Conservation (phyloP, 1,140 invertebrate genomes). For the Drosophila bocki region DNA sequence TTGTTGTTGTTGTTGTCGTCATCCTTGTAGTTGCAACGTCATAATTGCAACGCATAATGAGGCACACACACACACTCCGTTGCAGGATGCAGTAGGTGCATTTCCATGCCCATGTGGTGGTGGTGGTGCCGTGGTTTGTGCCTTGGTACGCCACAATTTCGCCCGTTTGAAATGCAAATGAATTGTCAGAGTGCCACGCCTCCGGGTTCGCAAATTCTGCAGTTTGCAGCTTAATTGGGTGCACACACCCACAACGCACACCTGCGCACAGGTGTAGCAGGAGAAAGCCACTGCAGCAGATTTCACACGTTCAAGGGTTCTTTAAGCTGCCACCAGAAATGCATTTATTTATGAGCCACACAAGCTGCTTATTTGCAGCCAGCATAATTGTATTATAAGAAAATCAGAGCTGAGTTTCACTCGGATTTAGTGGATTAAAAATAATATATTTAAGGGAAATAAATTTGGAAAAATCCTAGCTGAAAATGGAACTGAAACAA, state of each 20-base stretch:
- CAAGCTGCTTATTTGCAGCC: conserved; percentile 17
- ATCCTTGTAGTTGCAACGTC: conserved; percentile 72
- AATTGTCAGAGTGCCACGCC: conserved; percentile 63
- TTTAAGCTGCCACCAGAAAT: conserved; percentile 11
- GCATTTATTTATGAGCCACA: conserved; percentile 43
- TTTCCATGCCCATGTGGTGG: conserved; percentile 5
- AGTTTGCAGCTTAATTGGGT: conserved; percentile 73
- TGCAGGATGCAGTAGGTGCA: conserved; percentile 8
- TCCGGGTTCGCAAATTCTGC: conserved; percentile 51
- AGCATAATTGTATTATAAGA: conserved; percentile 15
- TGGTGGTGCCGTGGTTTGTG: background rate
- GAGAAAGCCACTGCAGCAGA: conserved; percentile 19
- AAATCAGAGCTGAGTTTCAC: background rate
- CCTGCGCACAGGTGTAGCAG: conserved; percentile 11
- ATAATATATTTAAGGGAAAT: background rate
- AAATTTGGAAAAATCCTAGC: background rate
- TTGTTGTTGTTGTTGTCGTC: conserved; percentile 38
- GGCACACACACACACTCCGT: conserved; percentile 35
- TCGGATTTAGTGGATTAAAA: too few relatives aligned
- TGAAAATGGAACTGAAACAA: rapidly evolving
- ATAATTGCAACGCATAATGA: conserved; percentile 81
- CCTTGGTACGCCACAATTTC: conserved; percentile 52
- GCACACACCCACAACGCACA: conserved; percentile 48
- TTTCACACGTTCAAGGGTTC: conserved; percentile 50
- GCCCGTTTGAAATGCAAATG: conserved; percentile 78